Conservation (phyloP, 2,888 invertebrate species). For the Catocala sponsa region DNA sequence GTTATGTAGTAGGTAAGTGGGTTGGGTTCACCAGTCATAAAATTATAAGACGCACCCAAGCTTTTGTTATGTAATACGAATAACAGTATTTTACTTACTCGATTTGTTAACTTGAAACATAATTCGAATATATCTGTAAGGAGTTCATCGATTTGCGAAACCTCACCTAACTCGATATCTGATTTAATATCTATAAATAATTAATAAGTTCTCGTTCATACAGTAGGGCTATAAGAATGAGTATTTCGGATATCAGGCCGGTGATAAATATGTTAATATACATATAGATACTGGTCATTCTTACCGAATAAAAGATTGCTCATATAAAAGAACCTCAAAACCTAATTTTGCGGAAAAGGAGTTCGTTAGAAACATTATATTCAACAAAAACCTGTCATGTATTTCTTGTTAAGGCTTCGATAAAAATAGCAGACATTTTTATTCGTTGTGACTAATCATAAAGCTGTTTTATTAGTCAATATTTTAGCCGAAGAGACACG, state of each 20-base stretch:
- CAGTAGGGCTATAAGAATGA: constrained; percentile 73
- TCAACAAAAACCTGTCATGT: constrained; percentile 25
- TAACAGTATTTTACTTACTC: constrained; percentile 13
- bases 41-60: constrained; percentile 4
- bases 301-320: constrained; percentile 30
- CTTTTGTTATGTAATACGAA: constrained; percentile 3
- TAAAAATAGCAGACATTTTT: constrained; percentile 23
- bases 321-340: constrained; percentile 31
- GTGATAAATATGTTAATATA: constrained; percentile 59
- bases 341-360: constrained; percentile 26
- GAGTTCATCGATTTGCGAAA: constrained; percentile 77
- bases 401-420: constrained; percentile 24
- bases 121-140: constrained; percentile 58
- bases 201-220: constrained; percentile 76
- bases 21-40: background rate
- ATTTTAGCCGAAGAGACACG: constrained; percentile 12
- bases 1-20: no score
- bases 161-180: constrained; percentile 78
- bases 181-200: constrained; percentile 76
- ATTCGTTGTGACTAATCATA: constrained; percentile 29
- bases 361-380: constrained; percentile 16
- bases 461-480: constrained; percentile 20
- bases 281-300: constrained; percentile 29
- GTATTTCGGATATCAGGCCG: constrained; percentile 67
- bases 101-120: constrained; percentile 51